A percentile compares a stretch with the other conserved stretches of the same genome.
Evolutionary conservation across 1,140 invertebrate species (phyloP).

Genomic region (Gryon sp.): DNA sequence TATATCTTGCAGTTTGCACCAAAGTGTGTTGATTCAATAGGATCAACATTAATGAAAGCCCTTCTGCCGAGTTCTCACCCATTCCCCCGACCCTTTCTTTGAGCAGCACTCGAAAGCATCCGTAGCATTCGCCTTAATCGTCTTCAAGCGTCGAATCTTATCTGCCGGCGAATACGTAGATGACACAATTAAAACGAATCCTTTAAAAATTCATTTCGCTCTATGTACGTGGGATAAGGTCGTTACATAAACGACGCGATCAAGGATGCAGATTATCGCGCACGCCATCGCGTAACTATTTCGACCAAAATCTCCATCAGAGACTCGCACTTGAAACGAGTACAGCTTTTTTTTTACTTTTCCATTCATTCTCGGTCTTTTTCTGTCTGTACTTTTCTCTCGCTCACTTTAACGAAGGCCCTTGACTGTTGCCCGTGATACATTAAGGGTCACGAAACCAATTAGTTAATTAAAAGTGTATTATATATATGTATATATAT

Average conservation of each 20-base stretch:
- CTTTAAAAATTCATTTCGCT: conserved; percentile 56
- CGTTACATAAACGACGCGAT: conserved; percentile 39
- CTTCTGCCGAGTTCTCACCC: neutral
- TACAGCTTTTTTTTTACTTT: too few relatives aligned
- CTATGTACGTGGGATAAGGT: conserved; percentile 44
- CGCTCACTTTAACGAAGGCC: too few relatives aligned
- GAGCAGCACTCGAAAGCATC: conserved; percentile 13
- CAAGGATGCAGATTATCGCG: conserved; percentile 39
- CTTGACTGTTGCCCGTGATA: neutral
- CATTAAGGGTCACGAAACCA: conserved; percentile 7
- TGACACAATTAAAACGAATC: conserved; percentile 50
- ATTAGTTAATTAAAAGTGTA: conserved; percentile 33
- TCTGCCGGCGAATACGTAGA: conserved; percentile 21
- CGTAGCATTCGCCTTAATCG: conserved; percentile 13
- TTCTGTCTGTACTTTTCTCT: too few relatives aligned
- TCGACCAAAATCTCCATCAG: conserved; percentile 16
- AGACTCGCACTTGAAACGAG: neutral
- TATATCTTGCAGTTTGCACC: neutral
- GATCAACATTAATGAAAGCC: conserved; percentile 8
- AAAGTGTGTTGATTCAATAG: conserved; percentile 22
- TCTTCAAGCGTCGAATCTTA: conserved; percentile 11
- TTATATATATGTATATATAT: too few relatives aligned
- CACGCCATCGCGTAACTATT: conserved; percentile 12
- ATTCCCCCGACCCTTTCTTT: conserved; percentile 2
- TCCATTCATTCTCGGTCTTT: too few relatives aligned